Conservation (phyloP, 2,113 vertebrate genomes). For the Elachura formosa region DNA sequence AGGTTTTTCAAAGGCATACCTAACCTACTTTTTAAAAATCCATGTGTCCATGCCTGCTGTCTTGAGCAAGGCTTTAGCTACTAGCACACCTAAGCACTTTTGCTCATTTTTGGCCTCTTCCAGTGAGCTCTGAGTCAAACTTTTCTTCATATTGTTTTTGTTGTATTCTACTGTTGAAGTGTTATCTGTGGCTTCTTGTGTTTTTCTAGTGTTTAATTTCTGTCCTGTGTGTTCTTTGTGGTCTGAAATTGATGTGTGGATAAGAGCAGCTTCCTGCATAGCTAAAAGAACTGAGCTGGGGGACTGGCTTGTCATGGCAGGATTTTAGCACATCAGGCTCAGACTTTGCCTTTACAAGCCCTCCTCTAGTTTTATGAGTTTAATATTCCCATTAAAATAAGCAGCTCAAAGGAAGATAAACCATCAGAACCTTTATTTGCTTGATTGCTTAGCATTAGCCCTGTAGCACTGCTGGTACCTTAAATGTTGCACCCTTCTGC, state of each 20-base stretch:
- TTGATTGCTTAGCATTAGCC: background rate
- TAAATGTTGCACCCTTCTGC: background rate
- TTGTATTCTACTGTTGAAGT: background rate
- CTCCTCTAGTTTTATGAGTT: background rate
- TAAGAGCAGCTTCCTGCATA: background rate
- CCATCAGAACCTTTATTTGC: background rate
- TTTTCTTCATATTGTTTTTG: background rate
- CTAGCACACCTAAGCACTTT: background rate
- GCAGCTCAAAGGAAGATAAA: background rate
- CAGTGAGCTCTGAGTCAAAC: background rate
- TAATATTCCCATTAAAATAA: background rate
- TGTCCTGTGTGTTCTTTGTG: background rate
- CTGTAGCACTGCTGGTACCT: background rate
- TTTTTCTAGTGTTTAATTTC: background rate
- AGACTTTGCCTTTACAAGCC: background rate
- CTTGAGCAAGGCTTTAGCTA: background rate
- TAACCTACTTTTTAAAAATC: background rate
- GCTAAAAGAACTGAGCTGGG: background rate
- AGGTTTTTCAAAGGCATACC: background rate
- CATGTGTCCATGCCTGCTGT: background rate
- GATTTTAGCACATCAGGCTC: background rate
- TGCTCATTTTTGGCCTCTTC: background rate
- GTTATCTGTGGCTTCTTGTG: background rate
- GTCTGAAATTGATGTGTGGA: background rate
- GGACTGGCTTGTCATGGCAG: background rate